These are phyloP conservation scores for Balanococcus diminutus DNA, from an alignment of 2,888 invertebrate genomes.

Conservation along the genomic window DNA sequence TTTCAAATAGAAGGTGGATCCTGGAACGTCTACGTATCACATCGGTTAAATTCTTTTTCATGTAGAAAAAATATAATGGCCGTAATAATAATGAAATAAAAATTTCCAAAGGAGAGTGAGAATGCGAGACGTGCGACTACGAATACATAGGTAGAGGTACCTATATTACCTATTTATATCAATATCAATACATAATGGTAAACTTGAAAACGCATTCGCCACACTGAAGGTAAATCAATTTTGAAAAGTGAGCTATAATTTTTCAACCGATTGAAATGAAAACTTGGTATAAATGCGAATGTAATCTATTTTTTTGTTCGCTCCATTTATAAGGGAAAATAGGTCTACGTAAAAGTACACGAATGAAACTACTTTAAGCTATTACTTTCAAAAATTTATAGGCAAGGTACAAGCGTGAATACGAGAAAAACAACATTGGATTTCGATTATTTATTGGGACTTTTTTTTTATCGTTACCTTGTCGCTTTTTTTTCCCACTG, in stretches of 20 bases:
- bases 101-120: background rate
- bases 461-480: conserved; percentile 28
- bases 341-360: conserved; percentile 29
- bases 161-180: background rate
- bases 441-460: conserved; percentile 23
- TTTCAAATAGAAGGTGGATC: background rate
- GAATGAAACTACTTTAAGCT: conserved; percentile 25
- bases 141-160: background rate
- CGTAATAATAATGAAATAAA: background rate
- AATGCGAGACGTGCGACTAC: background rate
- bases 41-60: background rate
- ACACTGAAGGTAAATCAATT: background rate
- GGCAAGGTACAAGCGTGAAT: conserved; percentile 21
- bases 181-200: background rate
- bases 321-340: conserved; percentile 34
- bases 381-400: conserved; percentile 29
- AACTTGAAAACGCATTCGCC: background rate
- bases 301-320: conserved; percentile 21
- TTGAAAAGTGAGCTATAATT: background rate
- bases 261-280: conserved; percentile 25
- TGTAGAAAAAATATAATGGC: background rate
- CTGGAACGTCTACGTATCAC: background rate
- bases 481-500: conserved; percentile 8
- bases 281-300: conserved; percentile 10
- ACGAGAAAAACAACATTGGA: conserved; percentile 27